phyloP scores from a whole-genome alignment of 2,888 invertebrate species.

The Amiota mariae region DNA sequence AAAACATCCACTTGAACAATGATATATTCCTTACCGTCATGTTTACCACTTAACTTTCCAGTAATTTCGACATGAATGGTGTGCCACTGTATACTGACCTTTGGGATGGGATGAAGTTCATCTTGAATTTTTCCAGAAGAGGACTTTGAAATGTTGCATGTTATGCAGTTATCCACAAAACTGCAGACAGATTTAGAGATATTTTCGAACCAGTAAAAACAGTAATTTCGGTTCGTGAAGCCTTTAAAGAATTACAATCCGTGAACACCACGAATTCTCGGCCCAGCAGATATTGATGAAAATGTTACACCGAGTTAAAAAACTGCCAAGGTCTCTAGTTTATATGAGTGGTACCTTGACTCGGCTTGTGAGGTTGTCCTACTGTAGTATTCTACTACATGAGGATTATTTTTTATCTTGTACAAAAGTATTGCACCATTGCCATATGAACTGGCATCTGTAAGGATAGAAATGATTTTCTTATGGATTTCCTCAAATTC shows the following conservation, averaged over 20 bases:
- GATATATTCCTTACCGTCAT: no score
- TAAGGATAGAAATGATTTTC: no score
- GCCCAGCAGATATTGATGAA: constrained; percentile 43
- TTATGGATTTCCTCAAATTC: constrained; percentile 2
- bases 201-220: not conserved
- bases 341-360: not conserved
- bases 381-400: no score
- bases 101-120: constrained; percentile 21
- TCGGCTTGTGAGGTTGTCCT: no score
- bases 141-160: constrained; percentile 21
- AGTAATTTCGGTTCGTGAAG: constrained; percentile 8
- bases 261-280: constrained; percentile 38
- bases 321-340: constrained; percentile 7
- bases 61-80: no score
- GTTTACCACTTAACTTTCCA: no score
- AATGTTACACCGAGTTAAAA: constrained; percentile 43
- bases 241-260: constrained; percentile 41
- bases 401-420: no score
- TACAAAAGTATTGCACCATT: not conserved
- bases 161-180: constrained; percentile 24
- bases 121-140: not conserved
- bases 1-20: not conserved
- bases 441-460: constrained; percentile 1
- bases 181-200: not conserved
- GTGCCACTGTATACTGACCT: no score